phyloP scores from a whole-genome alignment of 2,888 invertebrate species.

The Brachynemurus nebulosus region DNA sequence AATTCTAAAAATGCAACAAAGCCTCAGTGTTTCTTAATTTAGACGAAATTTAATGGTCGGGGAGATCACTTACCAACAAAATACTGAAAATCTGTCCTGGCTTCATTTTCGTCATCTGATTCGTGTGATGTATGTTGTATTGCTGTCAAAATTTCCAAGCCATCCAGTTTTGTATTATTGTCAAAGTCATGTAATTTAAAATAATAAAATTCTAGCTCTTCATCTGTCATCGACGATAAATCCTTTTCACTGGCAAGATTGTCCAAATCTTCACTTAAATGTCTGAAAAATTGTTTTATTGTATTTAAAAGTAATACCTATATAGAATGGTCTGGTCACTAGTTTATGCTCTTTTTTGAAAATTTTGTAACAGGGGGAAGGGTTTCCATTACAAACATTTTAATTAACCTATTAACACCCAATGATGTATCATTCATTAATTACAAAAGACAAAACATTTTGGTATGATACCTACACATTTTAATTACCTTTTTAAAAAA shows the following conservation, averaged over 20 bases:
- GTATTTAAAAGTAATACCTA: too few relatives aligned
- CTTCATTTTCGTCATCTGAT: conserved; percentile 34
- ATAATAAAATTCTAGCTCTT: conserved; percentile 75
- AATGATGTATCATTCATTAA: too few relatives aligned
- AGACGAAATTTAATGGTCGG: too few relatives aligned
- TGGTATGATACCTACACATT: too few relatives aligned
- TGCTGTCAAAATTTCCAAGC: conserved; percentile 75
- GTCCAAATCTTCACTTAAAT: conserved; percentile 63
- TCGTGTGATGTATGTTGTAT: conserved; percentile 60
- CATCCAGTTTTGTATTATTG: conserved; percentile 78
- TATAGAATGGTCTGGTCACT: too few relatives aligned
- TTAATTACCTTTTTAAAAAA: too few relatives aligned
- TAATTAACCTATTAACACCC: too few relatives aligned
- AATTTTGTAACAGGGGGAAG: conserved; percentile 21
- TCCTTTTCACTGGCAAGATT: conserved; percentile 42
- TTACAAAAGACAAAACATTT: too few relatives aligned
- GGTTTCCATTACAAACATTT: too few relatives aligned
- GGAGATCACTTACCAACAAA: conserved; percentile 33
- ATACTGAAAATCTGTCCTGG: conserved; percentile 31
- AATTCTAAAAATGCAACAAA: conserved; percentile 61
- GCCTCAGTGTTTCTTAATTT: too few relatives aligned
- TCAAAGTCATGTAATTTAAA: conserved; percentile 83
- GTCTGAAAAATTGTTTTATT: conserved; percentile 41
- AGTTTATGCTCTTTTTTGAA: neutral
- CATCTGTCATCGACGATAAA: conserved; percentile 60